Conservation (phyloP, 1,140 invertebrate species). For the Antheraea pernyi region DNA sequence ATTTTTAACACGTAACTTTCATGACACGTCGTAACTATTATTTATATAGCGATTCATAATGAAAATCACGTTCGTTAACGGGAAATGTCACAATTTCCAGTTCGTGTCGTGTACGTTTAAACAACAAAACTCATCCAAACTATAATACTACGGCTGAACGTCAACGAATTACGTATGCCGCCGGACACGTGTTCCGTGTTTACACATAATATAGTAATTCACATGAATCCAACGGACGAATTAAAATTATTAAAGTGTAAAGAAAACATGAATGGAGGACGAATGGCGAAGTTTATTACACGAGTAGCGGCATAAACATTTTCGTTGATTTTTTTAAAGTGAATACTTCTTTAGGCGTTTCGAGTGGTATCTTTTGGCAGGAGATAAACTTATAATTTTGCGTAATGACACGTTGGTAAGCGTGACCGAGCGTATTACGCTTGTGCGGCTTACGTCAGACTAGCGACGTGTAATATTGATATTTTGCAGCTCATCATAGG, state of each 20-base stretch:
- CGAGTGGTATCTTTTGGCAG: too few relatives aligned
- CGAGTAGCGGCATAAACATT: too few relatives aligned
- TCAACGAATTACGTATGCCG: not conserved
- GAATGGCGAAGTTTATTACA: not conserved
- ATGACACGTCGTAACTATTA: too few relatives aligned
- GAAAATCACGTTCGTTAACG: not conserved
- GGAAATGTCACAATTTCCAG: not conserved
- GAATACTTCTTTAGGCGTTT: too few relatives aligned
- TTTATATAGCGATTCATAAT: not conserved
- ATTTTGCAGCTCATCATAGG: too few relatives aligned
- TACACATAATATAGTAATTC: not conserved
- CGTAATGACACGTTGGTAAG: too few relatives aligned
- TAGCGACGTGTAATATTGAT: too few relatives aligned
- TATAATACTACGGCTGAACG: not conserved
- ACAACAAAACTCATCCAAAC: not conserved
- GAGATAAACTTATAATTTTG: too few relatives aligned
- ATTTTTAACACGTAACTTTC: too few relatives aligned
- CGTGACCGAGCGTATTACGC: too few relatives aligned
- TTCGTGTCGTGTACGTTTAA: not conserved
- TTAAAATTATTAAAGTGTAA: not conserved
- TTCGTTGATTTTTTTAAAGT: too few relatives aligned
- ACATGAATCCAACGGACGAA: not conserved
- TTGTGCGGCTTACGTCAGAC: too few relatives aligned
- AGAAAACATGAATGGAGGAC: not conserved
- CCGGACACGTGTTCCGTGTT: not conserved